Evolutionary conservation across 2,113 vertebrate genomes (phyloP).

Genomic region (Equus przewalskii): DNA sequence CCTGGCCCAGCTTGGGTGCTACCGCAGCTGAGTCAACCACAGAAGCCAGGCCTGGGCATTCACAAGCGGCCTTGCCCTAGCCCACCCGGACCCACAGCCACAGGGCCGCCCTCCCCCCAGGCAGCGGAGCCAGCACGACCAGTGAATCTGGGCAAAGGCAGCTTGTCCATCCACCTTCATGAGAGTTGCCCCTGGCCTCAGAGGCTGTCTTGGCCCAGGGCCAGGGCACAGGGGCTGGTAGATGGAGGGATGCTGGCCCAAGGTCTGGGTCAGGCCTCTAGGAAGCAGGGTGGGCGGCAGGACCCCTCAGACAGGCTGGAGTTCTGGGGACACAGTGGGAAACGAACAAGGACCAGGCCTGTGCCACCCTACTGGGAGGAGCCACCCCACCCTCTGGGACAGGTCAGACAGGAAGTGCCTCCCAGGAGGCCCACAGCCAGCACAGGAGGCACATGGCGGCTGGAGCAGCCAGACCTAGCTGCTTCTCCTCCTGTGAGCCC

Average conservation of each 20-base stretch:
- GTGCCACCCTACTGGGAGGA: background rate
- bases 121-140: rapidly evolving
- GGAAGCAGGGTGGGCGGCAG: background rate
- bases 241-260: background rate
- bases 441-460: background rate
- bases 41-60: background rate
- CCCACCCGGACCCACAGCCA: background rate
- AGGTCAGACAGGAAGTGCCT: background rate
- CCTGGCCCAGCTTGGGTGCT: background rate
- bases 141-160: background rate
- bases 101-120: background rate
- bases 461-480: rapidly evolving
- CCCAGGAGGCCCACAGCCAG: background rate
- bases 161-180: rapidly evolving
- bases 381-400: background rate
- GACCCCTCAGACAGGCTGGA: background rate
- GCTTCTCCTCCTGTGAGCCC: background rate
- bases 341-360: background rate
- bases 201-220: background rate
- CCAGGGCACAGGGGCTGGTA: background rate
- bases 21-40: background rate
- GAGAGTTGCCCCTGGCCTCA: background rate
- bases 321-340: background rate
- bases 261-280: background rate
- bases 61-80: background rate